Conservation (phyloP, 2,888 invertebrate genomes). For the Melikaiella ostensackeni region DNA sequence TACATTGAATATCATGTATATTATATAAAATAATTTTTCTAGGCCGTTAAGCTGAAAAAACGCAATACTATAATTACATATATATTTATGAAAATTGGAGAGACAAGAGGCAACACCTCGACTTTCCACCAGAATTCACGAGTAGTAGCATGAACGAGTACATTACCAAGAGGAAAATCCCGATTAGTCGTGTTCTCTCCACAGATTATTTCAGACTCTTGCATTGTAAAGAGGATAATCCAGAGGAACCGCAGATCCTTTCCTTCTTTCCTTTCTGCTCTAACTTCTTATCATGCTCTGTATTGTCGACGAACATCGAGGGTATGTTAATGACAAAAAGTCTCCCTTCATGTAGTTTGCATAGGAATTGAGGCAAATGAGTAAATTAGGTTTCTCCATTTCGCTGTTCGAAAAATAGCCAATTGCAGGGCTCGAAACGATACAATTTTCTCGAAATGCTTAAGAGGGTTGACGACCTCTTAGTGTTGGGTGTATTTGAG, state of each 20-base stretch:
- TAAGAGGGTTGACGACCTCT: neutral
- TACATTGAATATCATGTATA: too few relatives aligned
- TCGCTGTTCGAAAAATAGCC: neutral
- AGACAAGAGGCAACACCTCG: neutral
- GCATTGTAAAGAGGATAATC: neutral
- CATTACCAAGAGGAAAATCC: constrained; percentile 1
- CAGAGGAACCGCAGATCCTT: neutral
- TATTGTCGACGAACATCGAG: neutral
- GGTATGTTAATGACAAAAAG: constrained; percentile 5
- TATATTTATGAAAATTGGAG: neutral
- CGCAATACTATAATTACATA: neutral
- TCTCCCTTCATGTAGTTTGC: neutral
- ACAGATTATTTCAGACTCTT: neutral
- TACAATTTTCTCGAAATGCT: neutral
- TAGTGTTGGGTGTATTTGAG: too few relatives aligned
- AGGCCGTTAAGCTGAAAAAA: too few relatives aligned
- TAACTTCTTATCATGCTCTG: neutral
- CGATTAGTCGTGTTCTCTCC: constrained; percentile 15
- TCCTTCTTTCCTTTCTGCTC: neutral
- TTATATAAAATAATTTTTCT: too few relatives aligned
- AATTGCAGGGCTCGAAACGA: neutral
- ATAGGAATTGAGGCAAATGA: constrained; percentile 5
- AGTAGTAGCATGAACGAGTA: neutral
- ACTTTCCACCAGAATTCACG: neutral
- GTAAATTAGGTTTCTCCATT: neutral